Percentiles rank a stretch among this genome's conserved stretches.
Evolutionary conservation across 2,797 vertebrate genomes (phyloP).

Genomic region (Sternarchorhynchus goeldii): DNA sequence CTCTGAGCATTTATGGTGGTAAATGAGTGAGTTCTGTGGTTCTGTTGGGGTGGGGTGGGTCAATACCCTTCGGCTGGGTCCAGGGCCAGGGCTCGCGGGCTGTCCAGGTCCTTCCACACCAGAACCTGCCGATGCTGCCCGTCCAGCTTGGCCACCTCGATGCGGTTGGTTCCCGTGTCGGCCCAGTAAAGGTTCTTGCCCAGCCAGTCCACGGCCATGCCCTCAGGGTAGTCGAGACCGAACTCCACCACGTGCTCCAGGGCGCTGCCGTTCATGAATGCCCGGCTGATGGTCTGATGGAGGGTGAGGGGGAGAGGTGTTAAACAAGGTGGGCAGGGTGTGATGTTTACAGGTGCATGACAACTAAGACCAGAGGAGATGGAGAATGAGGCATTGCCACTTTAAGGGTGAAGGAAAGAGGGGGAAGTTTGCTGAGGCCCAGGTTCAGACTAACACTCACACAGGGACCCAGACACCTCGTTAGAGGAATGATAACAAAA

Average conservation of each 20-base stretch:
- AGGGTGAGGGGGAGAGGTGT: not conserved
- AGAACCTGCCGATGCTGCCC: constrained; percentile 95
- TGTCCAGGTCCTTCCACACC: constrained; percentile 98
- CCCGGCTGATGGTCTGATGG: constrained; percentile 92
- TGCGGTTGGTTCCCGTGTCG: constrained; percentile 95
- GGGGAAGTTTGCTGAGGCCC: not conserved
- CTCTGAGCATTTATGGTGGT: not conserved
- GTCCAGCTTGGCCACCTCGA: constrained; percentile 94
- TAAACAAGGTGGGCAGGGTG: not conserved
- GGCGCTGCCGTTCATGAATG: constrained; percentile 96
- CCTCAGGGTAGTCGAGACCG: constrained; percentile 94
- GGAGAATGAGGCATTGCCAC: not conserved
- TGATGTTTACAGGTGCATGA: not conserved
- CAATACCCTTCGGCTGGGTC: constrained; percentile 93
- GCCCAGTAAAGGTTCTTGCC: constrained; percentile 99
- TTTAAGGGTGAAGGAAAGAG: not conserved
- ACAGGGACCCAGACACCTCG: constrained; percentile 21
- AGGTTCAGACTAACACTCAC: not conserved
- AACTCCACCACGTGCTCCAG: constrained; percentile 96
- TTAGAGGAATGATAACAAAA: constrained; percentile 29
- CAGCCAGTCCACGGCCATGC: constrained; percentile 98
- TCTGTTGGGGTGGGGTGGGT: no score
- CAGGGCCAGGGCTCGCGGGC: constrained; percentile 89
- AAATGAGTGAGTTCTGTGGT: no score
- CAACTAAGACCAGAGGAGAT: not conserved